phyloP scores from a whole-genome alignment of 2,113 vertebrate species.

The Oncorhynchus keta region DNA sequence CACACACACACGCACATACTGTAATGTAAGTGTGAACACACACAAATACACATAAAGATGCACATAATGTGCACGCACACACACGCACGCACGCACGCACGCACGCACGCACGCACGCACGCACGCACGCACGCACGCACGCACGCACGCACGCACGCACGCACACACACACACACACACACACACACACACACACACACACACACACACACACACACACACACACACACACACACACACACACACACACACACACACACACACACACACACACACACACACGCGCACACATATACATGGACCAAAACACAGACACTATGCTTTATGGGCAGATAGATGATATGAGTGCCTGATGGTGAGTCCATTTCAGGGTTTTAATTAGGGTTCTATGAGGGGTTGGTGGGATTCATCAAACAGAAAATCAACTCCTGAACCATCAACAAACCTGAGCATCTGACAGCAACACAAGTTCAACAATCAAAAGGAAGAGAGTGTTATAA shows the following conservation, averaged over 20 bases:
- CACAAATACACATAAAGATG: too few species aligned
- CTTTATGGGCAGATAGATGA: background rate
- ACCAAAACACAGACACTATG: background rate
- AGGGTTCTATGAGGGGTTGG: background rate
- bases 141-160: background rate
- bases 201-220: background rate
- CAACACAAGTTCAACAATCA: background rate
- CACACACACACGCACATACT: background rate
- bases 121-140: background rate
- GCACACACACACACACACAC: background rate
- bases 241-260: background rate
- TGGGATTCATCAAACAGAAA: background rate
- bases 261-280: too few species aligned
- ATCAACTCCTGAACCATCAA: background rate
- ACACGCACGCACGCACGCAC: background rate
- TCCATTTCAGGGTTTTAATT: constrained; percentile 10
- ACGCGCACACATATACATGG: background rate
- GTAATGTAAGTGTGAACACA: too few species aligned
- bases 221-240: too few species aligned
- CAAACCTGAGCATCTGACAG: constrained; percentile 6
- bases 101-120: background rate
- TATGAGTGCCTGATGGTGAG: background rate
- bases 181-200: background rate
- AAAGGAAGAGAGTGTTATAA: background rate
- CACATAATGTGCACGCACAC: background rate